Evolutionary conservation across 1,140 invertebrate genomes (phyloP).

Genomic region (Formica selysi): DNA sequence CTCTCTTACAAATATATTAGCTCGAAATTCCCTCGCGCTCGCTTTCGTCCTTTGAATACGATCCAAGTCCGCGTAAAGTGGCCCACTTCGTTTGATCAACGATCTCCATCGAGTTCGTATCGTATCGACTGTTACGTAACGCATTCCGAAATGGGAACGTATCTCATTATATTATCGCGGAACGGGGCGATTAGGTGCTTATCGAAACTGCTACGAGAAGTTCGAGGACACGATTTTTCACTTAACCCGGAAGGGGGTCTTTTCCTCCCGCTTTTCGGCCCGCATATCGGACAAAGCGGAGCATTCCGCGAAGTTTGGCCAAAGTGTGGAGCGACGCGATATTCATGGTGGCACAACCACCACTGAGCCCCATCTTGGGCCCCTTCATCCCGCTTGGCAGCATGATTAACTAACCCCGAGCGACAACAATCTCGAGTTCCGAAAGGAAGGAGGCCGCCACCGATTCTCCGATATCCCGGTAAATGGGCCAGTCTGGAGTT

Average conservation of each 20-base stretch:
- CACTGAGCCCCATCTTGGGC: constrained; percentile 37
- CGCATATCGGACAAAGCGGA: constrained; percentile 54
- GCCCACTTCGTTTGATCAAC: constrained; percentile 40
- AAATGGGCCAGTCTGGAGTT: constrained; percentile 70
- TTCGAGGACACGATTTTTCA: constrained; percentile 56
- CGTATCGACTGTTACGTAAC: constrained; percentile 13
- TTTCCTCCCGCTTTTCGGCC: not conserved
- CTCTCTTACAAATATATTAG: constrained; percentile 52
- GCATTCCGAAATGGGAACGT: constrained; percentile 6
- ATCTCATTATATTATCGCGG: constrained; percentile 49
- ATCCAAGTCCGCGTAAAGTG: constrained; percentile 53
- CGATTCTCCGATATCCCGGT: constrained; percentile 65
- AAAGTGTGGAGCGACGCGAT: constrained; percentile 44
- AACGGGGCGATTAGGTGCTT: constrained; percentile 27
- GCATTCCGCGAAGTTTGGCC: constrained; percentile 58
- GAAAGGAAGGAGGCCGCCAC: constrained; percentile 71
- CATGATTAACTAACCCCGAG: constrained; percentile 75
- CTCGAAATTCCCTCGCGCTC: constrained; percentile 17
- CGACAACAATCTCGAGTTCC: constrained; percentile 77
- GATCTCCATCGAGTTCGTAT: not conserved
- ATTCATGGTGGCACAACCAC: constrained; percentile 45
- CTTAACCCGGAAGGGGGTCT: constrained; percentile 21
- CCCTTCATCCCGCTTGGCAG: constrained; percentile 39
- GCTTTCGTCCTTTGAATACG: constrained; percentile 38
- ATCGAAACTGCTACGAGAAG: not conserved